phyloP scores from a whole-genome alignment of 1,140 invertebrate species.

The Muscidifurax raptorellus region DNA sequence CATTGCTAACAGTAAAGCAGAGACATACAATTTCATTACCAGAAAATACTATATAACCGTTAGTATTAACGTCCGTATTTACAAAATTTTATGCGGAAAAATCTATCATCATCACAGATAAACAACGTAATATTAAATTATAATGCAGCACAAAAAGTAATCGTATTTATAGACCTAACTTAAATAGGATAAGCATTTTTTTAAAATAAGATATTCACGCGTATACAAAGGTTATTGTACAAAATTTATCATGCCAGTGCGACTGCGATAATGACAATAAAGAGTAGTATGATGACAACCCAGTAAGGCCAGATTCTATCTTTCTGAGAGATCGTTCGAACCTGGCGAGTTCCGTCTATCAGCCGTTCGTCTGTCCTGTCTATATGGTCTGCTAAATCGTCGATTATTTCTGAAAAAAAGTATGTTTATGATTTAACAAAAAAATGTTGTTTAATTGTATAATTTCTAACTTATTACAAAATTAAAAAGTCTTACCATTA shows the following conservation, averaged over 20 bases:
- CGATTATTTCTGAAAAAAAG: constrained; percentile 82
- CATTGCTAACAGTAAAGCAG: neutral
- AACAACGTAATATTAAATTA: neutral
- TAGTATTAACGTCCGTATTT: constrained; percentile 6
- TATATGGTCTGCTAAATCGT: constrained; percentile 85
- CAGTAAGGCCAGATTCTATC: constrained; percentile 85
- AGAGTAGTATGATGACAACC: constrained; percentile 81
- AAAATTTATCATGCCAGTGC: constrained; percentile 52
- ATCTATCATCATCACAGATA: constrained; percentile 35
- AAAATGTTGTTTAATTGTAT: constrained; percentile 30
- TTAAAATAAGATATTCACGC: neutral
- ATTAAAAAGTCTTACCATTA: constrained; percentile 78
- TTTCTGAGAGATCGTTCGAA: constrained; percentile 80
- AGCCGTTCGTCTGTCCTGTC: constrained; percentile 83
- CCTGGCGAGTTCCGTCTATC: constrained; percentile 80
- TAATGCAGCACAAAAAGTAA: constrained; percentile 29
- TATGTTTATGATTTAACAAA: neutral
- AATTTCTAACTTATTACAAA: constrained; percentile 24
- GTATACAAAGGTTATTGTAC: neutral
- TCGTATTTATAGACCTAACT: neutral
- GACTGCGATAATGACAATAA: constrained; percentile 72
- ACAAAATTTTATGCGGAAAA: constrained; percentile 26
- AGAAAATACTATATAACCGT: constrained; percentile 4
- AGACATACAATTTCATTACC: neutral
- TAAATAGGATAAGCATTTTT: constrained; percentile 20